Evolutionary conservation across 2,888 invertebrate species (phyloP).

Genomic region (Philopedon plagiatum): DNA sequence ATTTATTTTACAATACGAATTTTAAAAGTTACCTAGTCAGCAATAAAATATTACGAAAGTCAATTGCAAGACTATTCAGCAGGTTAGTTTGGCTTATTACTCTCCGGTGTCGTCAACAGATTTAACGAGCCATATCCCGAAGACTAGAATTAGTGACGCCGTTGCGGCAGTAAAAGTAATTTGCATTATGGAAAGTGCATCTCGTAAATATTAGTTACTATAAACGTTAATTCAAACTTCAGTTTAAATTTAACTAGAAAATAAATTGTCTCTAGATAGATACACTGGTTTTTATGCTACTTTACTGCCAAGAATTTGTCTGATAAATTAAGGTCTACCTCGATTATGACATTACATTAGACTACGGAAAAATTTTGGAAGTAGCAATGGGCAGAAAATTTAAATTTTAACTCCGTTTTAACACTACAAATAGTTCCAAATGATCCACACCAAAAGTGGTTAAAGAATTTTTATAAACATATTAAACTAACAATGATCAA

Average conservation of each 20-base stretch:
- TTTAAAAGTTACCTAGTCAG: no score
- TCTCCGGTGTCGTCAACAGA: constrained; percentile 34
- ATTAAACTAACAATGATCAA: no score
- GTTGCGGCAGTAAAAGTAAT: constrained; percentile 44
- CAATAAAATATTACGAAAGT: no score
- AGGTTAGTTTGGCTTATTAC: constrained; percentile 39
- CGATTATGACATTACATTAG: no score
- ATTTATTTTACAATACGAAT: no score
- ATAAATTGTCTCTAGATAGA: not conserved
- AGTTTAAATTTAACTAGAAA: constrained; percentile 11
- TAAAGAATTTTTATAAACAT: no score
- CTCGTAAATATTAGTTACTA: constrained; percentile 40
- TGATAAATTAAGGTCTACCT: no score
- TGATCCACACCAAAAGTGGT: no score
- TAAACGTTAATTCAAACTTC: constrained; percentile 30
- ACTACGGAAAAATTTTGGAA: no score
- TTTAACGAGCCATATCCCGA: constrained; percentile 47
- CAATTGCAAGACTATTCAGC: constrained; percentile 16
- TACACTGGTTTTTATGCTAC: not conserved
- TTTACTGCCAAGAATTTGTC: not conserved
- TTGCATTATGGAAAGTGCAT: constrained; percentile 43
- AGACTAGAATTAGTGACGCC: constrained; percentile 45
- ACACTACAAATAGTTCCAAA: no score
- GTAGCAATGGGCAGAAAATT: no score
- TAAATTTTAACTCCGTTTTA: no score